Conservation (phyloP, 2,888 invertebrate genomes). For the Vannuccia rotundouncinata region DNA sequence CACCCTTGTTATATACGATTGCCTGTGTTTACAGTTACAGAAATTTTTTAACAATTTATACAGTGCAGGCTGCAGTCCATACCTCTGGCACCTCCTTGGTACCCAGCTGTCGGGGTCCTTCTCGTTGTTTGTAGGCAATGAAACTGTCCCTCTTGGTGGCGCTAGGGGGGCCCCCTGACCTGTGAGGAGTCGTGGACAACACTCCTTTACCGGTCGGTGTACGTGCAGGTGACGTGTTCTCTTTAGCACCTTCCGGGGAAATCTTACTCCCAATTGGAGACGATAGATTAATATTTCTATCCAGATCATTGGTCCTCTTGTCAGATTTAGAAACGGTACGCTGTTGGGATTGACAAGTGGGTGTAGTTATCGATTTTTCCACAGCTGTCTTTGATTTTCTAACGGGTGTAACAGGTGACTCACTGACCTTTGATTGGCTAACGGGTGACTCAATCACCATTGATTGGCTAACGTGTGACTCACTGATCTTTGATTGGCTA, state of each 20-base stretch:
- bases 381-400: background rate
- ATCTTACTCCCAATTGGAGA: background rate
- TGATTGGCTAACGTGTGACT: background rate
- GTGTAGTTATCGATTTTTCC: background rate
- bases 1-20: background rate
- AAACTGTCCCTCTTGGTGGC: conserved; percentile 60
- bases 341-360: background rate
- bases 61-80: too few species aligned
- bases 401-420: background rate
- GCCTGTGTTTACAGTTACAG: too few species aligned
- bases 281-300: too few species aligned
- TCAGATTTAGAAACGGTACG: background rate
- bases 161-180: background rate
- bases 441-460: background rate
- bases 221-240: background rate
- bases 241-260: background rate
- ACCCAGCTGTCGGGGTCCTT: conserved; percentile 74
- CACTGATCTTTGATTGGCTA: background rate
- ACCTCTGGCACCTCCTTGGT: conserved; percentile 75
- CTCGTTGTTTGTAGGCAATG: conserved; percentile 65
- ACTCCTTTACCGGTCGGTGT: background rate
- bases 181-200: background rate
- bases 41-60: too few species aligned
- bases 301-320: too few species aligned
- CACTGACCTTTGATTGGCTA: background rate